Evolutionary conservation across 2,888 invertebrate species (phyloP), one percentile per base, ranked within the genome.

Genomic region (Plagiodera versicolora): DNA sequence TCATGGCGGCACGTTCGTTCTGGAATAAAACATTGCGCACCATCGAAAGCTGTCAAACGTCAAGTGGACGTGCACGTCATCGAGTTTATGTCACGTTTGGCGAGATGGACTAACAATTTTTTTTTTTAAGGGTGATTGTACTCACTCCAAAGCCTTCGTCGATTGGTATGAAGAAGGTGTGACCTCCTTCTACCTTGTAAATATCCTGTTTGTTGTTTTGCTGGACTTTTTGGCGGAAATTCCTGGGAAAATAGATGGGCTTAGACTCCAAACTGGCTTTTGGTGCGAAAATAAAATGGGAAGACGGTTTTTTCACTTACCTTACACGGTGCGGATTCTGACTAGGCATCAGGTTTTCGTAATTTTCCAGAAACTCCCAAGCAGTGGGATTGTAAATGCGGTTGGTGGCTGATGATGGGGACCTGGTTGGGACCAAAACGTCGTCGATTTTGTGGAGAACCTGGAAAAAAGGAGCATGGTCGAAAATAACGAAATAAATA

Each of bases 141-240:
- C 64, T 81, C 82, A 94, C 94, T 86, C 90, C 90, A 74, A 94
- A 92, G 60, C 93, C 94, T 77, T 92, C 91, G 79, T 95, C 94
- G 46, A 95, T 89, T 6, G 95, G 95, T 71, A 95, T 89, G 76
- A 95, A 92, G 81, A 93, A 95, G 14, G 95, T 95, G 78, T 90
- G 90, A 61, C 88, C 85, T 51, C 93, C 94, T 67, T 89, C 89
- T 30, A 87, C 86, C 72, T 86, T 88, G 79, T 91, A 93, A 47
- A 92, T 85, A 60, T 87, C 86, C 74, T 88, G 86, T 80, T 91
- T 92, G 69, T 87, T 85, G 70, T 87, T 86, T 68, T 88, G 83
- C 72, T 86, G 83, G 63, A 93, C 89, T 77, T 90, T 88, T 72
- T 91, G 89, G 55, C 90, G 86, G 80, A 92, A 94, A 67, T 80